Base-by-base conservation (phyloP, 2,888 invertebrate genomes). In the Trachelus stipa region DNA sequence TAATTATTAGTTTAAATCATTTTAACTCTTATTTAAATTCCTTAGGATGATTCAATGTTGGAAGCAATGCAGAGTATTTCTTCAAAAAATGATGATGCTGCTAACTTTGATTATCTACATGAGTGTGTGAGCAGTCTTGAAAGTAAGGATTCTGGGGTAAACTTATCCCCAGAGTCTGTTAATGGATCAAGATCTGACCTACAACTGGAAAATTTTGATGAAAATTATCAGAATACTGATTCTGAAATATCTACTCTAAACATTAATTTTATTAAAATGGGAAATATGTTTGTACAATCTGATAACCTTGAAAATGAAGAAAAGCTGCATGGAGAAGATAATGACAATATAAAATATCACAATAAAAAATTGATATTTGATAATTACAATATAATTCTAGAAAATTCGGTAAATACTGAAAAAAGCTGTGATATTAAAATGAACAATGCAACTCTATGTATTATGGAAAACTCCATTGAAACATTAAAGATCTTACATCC, bases 81-180 rank as follows among this genome's bases (percentile, higher is more conserved):
- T 12, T 77, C 76, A 11, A 82, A 81, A 76, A 84, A 69, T 77
- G 69, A 73, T 11, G 80, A 83, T 11, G 35, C 37, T 11, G 79
- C 79, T 6, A 80, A 79, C 15, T 81, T 85, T 3, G 82, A 85
- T 75, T 85, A 85, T 35, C 74, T 87, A 15, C 80, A 84, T 78
- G 84, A 86, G 74, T 85, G 83, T 68, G 79, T 84, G n/a, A 80
- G 80, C 75, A 83, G 80, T 78, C 37, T 84, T 1, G 84, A 85
- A 76, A 86, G 81, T 81, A 86, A 87, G 71, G 84, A 85, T 76
- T 82, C 83, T 1, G 84, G 79, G 9, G 79, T 84, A 23, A 82
- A 81, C 31, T 74, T 84, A 33, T 80, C 80, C 0, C 77, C 80
- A 3, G 73, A 69, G 11, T 79, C 83, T 40, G 80, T 78, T 4